These are phyloP conservation scores for Merodon equestris DNA, from an alignment of 2,888 invertebrate species.

Conservation along the genomic window DNA sequence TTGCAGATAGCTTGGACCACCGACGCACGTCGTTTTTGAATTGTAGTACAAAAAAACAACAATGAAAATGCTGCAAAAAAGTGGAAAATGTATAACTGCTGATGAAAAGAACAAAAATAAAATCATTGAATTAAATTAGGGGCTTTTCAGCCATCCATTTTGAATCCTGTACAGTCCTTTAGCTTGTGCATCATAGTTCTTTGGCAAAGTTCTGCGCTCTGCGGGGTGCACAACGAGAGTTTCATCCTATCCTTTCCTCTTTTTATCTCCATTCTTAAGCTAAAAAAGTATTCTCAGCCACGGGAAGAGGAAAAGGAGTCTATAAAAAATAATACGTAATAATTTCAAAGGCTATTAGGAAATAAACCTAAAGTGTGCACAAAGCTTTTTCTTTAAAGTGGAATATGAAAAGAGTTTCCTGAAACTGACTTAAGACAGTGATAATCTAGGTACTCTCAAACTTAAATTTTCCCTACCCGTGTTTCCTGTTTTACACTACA, in stretches of 20 bases:
- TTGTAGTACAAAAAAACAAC: too few species aligned
- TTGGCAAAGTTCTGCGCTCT: constrained; percentile 15
- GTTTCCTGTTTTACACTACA: constrained; percentile 6
- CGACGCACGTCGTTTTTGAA: constrained; percentile 19
- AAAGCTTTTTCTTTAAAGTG: background rate
- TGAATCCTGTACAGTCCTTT: constrained; percentile 31
- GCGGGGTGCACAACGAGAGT: background rate
- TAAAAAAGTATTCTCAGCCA: background rate
- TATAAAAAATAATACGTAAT: constrained; percentile 11
- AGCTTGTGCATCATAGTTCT: constrained; percentile 31
- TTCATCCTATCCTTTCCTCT: background rate
- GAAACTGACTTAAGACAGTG: background rate
- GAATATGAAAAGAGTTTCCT: background rate
- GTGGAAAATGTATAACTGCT: constrained; percentile 39
- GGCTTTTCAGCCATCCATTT: constrained; percentile 32
- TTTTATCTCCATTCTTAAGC: background rate
- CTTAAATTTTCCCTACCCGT: background rate
- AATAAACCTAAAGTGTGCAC: background rate
- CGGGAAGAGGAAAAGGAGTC: constrained; percentile 1
- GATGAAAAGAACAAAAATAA: constrained; percentile 29
- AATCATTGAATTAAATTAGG: constrained; percentile 58
- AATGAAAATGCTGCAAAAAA: constrained; percentile 9
- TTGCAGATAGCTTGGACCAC: constrained; percentile 5
- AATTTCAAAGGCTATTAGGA: constrained; percentile 13
- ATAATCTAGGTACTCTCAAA: background rate